A percentile compares a stretch with the other conserved stretches of the same genome.
phyloP scores from a whole-genome alignment of 2,113 vertebrate genomes.

The Calypte anna region DNA sequence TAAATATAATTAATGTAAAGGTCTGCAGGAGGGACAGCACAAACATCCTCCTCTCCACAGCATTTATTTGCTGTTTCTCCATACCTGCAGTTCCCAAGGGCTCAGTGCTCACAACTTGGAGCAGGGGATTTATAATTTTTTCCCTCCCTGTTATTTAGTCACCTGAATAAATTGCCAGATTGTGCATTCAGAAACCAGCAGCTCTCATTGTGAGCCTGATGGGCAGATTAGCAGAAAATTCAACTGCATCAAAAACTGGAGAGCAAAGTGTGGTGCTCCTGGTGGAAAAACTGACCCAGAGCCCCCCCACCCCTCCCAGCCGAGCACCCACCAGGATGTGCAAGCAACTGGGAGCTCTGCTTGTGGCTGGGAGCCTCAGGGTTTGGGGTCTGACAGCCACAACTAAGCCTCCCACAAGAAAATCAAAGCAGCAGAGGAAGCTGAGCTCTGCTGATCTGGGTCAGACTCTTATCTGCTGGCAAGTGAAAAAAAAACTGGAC shows the following conservation, averaged over 20 bases:
- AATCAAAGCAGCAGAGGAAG: not conserved
- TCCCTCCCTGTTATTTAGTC: not conserved
- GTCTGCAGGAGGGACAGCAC: not conserved
- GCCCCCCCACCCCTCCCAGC: not conserved
- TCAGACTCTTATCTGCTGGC: conserved; percentile 54
- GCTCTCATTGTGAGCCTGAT: not conserved
- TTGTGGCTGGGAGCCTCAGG: not conserved
- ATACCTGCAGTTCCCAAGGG: not conserved
- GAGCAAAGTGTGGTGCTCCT: not conserved
- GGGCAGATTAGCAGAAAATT: not conserved
- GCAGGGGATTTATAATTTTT: not conserved
- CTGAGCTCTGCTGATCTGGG: conserved; percentile 39
- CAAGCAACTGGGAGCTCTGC: not conserved
- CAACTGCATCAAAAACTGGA: not conserved
- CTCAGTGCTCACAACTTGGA: not conserved
- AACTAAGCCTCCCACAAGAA: not conserved
- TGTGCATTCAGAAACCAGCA: not conserved
- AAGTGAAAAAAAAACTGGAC: conserved; percentile 33
- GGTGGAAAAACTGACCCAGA: accelerated
- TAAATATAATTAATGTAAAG: not conserved
- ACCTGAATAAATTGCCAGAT: not conserved
- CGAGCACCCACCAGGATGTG: accelerated
- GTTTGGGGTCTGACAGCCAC: not conserved
- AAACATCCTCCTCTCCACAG: not conserved
- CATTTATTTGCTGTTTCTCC: not conserved